A percentile compares a stretch with the other conserved stretches of the same genome.
Conservation (phyloP, 2,888 invertebrate genomes). For the Platynereis dumerilii region DNA sequence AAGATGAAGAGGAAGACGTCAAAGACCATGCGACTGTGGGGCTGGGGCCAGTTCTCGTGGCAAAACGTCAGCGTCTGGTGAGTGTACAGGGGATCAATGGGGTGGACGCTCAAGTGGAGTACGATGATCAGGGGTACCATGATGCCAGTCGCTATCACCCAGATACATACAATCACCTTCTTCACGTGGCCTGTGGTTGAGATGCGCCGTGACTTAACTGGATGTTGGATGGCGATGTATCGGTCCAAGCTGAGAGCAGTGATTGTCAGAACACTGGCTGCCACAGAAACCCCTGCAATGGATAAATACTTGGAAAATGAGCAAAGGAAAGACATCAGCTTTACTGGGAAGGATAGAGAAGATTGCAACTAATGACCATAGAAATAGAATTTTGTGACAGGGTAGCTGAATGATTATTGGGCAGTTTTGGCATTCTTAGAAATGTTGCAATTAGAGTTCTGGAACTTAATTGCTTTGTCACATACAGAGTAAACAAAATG, state of each 20-base stretch:
- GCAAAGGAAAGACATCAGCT: too few relatives aligned
- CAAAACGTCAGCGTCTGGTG: conserved; percentile 65
- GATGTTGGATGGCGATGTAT: conserved; percentile 74
- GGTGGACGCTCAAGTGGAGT: conserved; percentile 72
- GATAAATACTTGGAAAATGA: too few relatives aligned
- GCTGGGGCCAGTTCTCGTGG: conserved; percentile 34
- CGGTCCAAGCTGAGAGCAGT: conserved; percentile 82
- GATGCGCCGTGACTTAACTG: conserved; percentile 75
- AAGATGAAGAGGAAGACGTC: conserved; percentile 76
- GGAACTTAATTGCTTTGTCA: too few relatives aligned
- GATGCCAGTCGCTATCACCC: conserved; percentile 20
- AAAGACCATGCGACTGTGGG: conserved; percentile 66
- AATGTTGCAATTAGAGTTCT: too few relatives aligned
- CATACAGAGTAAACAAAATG: too few relatives aligned
- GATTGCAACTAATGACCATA: too few relatives aligned
- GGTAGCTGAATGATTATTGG: too few relatives aligned
- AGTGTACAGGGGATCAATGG: conserved; percentile 65
- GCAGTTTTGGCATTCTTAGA: too few relatives aligned
- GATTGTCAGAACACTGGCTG: conserved; percentile 81
- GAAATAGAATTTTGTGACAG: too few relatives aligned
- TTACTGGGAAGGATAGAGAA: too few relatives aligned
- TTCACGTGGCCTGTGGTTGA: conserved; percentile 75
- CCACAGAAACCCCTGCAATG: conserved; percentile 68
- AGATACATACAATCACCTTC: conserved; percentile 66
- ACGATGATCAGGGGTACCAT: conserved; percentile 27